phyloP scores from a whole-genome alignment of 1,140 invertebrate genomes.

The Lethocerus indicus region DNA sequence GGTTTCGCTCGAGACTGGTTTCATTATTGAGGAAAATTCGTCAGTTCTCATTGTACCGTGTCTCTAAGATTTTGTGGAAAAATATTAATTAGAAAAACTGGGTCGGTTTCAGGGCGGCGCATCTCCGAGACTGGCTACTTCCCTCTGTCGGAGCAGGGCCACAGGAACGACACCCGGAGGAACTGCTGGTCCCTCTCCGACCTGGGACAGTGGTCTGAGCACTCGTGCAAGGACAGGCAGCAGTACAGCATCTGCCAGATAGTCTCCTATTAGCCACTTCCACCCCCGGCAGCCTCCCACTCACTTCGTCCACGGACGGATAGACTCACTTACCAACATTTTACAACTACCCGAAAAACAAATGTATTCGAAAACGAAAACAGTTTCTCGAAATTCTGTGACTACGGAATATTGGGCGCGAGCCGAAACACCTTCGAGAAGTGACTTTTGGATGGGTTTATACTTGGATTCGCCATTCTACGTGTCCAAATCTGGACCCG shows the following conservation, averaged over 20 bases:
- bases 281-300: no score
- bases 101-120: conserved; percentile 3
- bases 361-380: neutral
- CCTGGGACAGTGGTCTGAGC: conserved; percentile 9
- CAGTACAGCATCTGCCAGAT: conserved; percentile 15
- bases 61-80: neutral
- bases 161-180: conserved; percentile 7
- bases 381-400: neutral
- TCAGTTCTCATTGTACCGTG: neutral
- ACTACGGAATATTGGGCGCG: neutral
- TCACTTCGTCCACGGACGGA: neutral
- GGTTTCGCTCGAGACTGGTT: neutral
- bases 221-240: conserved; percentile 11
- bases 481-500: no score
- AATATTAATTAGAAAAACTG: neutral
- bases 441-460: no score
- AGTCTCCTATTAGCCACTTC: conserved; percentile 4
- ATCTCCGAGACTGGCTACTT: conserved; percentile 12
- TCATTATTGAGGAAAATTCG: neutral
- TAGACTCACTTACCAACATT: neutral
- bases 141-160: conserved; percentile 1
- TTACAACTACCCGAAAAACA: neutral
- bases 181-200: conserved; percentile 14
- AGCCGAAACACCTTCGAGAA: no score
- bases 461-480: no score